A percentile compares a stretch with the other conserved stretches of the same genome.
phyloP scores from a whole-genome alignment of 1,140 invertebrate species.

The Acromyrmex echinatior region DNA sequence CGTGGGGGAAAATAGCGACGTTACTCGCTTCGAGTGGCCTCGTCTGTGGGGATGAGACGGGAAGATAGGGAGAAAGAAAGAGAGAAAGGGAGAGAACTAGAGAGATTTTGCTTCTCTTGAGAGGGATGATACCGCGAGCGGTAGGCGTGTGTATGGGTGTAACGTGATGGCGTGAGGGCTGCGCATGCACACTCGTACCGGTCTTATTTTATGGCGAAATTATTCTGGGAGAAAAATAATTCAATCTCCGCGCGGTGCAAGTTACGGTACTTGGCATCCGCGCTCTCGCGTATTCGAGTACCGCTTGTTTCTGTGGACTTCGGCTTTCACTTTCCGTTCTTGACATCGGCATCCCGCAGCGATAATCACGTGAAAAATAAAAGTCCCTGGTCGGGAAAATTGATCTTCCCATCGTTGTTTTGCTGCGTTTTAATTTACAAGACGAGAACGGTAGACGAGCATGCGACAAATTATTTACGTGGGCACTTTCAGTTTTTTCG shows the following conservation, averaged over 20 bases:
- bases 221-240: conserved; percentile 78
- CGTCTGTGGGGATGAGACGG: conserved; percentile 40
- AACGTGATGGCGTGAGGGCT: neutral
- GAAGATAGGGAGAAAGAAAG: neutral
- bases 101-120: conserved; percentile 50
- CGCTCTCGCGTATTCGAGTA: conserved; percentile 19
- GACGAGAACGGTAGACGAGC: neutral
- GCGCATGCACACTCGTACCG: conserved; percentile 41
- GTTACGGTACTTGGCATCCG: conserved; percentile 40
- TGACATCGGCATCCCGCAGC: neutral
- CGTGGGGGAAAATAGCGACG: conserved; percentile 75
- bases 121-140: conserved; percentile 37
- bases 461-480: conserved; percentile 47
- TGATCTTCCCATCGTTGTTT: conserved; percentile 23
- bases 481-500: neutral
- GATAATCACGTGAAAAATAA: conserved; percentile 56
- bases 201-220: conserved; percentile 78
- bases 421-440: conserved; percentile 11
- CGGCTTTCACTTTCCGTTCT: conserved; percentile 19
- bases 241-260: conserved; percentile 71
- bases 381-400: conserved; percentile 16
- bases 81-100: neutral
- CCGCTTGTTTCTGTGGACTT: conserved; percentile 11
- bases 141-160: neutral
- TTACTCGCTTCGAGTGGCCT: conserved; percentile 60